Percentiles rank a stretch among this genome's conserved stretches.
Evolutionary conservation across 2,797 vertebrate genomes (phyloP).

Genomic region (Brachymystax lenok): DNA sequence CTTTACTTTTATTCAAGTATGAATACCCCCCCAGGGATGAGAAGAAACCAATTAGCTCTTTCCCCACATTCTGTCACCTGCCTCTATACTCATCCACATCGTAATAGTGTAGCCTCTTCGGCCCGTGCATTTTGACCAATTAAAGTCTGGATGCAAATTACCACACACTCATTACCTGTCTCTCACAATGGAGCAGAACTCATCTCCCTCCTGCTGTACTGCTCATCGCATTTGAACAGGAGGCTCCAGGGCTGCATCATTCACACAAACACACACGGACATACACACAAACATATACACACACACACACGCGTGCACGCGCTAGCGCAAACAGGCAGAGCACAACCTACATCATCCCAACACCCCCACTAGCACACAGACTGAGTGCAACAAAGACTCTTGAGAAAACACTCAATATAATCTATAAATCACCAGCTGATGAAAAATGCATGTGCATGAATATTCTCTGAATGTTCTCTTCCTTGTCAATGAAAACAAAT

Average conservation of each 20-base stretch:
- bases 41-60: constrained; percentile 63
- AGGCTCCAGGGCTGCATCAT: neutral
- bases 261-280: neutral
- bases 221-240: constrained; percentile 27
- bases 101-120: constrained; percentile 66
- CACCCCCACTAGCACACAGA: neutral
- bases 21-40: neutral
- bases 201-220: constrained; percentile 39
- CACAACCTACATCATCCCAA: neutral
- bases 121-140: constrained; percentile 67
- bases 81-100: constrained; percentile 59
- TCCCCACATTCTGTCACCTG: constrained; percentile 61
- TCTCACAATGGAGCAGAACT: constrained; percentile 37
- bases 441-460: neutral
- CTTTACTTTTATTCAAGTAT: no score
- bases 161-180: constrained; percentile 65
- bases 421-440: neutral
- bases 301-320: no score
- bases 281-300: neutral
- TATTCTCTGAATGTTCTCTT: neutral
- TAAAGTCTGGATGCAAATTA: constrained; percentile 64
- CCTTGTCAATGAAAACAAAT: neutral
- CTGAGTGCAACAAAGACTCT: neutral
- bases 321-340: no score
- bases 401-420: neutral